Percentiles rank a stretch among this genome's conserved stretches.
phyloP scores from a whole-genome alignment of 2,113 vertebrate genomes.

The Mesembrinibis cayennensis region DNA sequence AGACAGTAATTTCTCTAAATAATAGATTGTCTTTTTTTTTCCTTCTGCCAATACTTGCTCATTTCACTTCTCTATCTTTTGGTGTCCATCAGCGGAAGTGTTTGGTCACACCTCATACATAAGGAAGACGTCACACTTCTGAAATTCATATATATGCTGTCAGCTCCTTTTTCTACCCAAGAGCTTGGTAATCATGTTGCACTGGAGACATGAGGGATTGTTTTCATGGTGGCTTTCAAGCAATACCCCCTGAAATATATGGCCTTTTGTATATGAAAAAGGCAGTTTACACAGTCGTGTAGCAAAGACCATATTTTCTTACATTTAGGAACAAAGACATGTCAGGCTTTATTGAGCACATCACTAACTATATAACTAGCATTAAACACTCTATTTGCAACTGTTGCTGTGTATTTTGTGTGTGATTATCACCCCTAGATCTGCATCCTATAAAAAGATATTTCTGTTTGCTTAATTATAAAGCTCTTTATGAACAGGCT shows the following conservation, averaged over 20 bases:
- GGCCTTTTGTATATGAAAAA: slow-evolving; percentile 66
- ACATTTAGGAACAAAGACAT: slow-evolving; percentile 78
- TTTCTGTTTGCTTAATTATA: slow-evolving; percentile 89
- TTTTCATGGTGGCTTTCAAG: slow-evolving; percentile 34
- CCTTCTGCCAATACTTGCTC: neutral
- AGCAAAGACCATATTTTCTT: slow-evolving; percentile 77
- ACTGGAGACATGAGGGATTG: neutral
- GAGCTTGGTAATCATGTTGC: neutral
- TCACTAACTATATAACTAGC: slow-evolving; percentile 82
- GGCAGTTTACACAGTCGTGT: slow-evolving; percentile 70
- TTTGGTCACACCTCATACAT: neutral
- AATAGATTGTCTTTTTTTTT: neutral
- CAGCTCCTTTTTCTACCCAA: neutral
- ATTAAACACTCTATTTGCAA: slow-evolving; percentile 84
- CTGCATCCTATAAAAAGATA: slow-evolving; percentile 87
- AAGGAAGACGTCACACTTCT: neutral
- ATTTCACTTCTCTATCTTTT: neutral
- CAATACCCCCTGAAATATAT: slow-evolving; percentile 50
- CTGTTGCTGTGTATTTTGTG: slow-evolving; percentile 85
- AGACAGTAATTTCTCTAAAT: neutral
- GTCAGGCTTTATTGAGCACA: slow-evolving; percentile 80
- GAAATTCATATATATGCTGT: neutral
- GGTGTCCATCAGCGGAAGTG: neutral
- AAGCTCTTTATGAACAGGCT: slow-evolving; percentile 85
- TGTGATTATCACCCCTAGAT: slow-evolving; percentile 85